phyloP scores from a whole-genome alignment of 2,797 vertebrate species.

The Toxotes lorentzi region DNA sequence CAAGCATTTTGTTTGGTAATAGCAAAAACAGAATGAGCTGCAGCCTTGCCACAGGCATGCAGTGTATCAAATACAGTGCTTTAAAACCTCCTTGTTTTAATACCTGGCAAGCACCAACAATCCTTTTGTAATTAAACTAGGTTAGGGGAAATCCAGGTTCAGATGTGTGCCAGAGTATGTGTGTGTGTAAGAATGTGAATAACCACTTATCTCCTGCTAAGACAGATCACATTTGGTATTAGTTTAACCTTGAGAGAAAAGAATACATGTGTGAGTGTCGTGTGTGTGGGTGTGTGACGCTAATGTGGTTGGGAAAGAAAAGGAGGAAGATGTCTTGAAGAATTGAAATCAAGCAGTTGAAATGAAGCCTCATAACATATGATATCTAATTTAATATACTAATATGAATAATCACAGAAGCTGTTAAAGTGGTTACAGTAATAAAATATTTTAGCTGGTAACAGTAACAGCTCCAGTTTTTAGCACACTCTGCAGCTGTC shows the following conservation, averaged over 20 bases:
- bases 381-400: constrained; percentile 58
- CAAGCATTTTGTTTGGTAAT: constrained; percentile 48
- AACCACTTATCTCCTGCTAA: constrained; percentile 71
- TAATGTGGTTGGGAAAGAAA: constrained; percentile 51
- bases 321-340: constrained; percentile 33
- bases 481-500: constrained; percentile 33
- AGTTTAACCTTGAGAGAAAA: constrained; percentile 73
- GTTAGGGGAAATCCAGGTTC: constrained; percentile 76
- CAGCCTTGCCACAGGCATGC: constrained; percentile 53
- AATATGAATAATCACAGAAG: constrained; percentile 60
- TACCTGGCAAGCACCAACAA: constrained; percentile 74
- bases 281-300: constrained; percentile 39
- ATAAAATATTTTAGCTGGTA: constrained; percentile 50
- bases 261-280: constrained; percentile 23
- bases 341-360: constrained; percentile 47
- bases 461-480: constrained; percentile 22
- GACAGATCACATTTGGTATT: constrained; percentile 77
- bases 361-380: constrained; percentile 37
- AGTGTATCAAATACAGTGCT: constrained; percentile 52
- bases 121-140: constrained; percentile 76
- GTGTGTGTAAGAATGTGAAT: constrained; percentile 57
- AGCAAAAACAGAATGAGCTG: constrained; percentile 48
- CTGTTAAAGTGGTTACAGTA: constrained; percentile 40
- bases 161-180: constrained; percentile 47
- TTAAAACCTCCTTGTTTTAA: constrained; percentile 63